Evolutionary conservation across 2,113 vertebrate genomes (phyloP), one percentile per base, ranked within the genome.

Genomic region (Probosciger aterrimus): DNA sequence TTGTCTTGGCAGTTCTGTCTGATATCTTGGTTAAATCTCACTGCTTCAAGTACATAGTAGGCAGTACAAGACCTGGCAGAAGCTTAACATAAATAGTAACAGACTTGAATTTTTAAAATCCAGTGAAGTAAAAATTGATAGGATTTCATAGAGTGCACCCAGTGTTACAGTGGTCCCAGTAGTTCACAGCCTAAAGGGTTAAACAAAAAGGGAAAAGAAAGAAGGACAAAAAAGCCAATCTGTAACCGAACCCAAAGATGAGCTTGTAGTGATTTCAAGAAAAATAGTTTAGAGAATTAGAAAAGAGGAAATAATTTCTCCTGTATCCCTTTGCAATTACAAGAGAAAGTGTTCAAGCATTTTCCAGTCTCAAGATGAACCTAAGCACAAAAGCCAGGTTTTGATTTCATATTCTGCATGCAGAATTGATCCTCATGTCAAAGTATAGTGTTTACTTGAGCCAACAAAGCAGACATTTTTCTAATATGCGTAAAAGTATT

Each of bases 1-100:
- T 91, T 92, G 41, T 69, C 75, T 95, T 94, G 91, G 93, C 74
- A 62, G 70, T 35, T 89, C 77, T 76, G 9, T 65, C 71, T 78
- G 49, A 37, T 79, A 28, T n/a, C 52, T 68, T 74, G 43, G 53
- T 86, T 88, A 74, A 82, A 93, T 64, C 60, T 93, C 47, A 50
- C 60, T 4, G 28, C 55, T 92, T 95, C 30, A 87, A 93, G 47
- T 8, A 18, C 73, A 64, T 14, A 43, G 35, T 50, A 91, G 47
- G 74, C 80, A 87, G n/a, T 44, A 73, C 84, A 92, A 89, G 62
- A 39, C 17, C 63, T 82, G 80, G 69, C 35, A 95, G 14, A 91
- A 64, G 35, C n/a, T 44, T 88, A 79, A 63, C 28, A n/a, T 49
- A 93, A 90, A 63, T 53, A 86, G 28, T 30, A 92, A 90, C 5